These are phyloP conservation scores for Dromius quadrimaculatus DNA, from an alignment of 2,888 invertebrate species.

Conservation along the genomic window DNA sequence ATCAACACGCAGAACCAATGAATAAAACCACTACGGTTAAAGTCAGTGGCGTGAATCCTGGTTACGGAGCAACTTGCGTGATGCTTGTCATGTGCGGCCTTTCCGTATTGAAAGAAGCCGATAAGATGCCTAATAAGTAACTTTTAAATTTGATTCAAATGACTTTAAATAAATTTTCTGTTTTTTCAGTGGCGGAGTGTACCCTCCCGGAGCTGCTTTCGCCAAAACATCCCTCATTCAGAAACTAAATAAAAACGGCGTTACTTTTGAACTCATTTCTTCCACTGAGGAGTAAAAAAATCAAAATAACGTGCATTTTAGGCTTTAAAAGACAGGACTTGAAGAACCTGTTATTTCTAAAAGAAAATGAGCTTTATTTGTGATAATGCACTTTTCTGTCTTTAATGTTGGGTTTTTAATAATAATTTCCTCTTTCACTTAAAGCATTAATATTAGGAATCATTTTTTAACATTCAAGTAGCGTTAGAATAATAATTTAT, in stretches of 20 bases:
- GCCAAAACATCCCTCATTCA: slow-evolving; percentile 82
- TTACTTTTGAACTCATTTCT: slow-evolving; percentile 38
- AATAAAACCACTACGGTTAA: slow-evolving; percentile 75
- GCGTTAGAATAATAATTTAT: too few relatives aligned
- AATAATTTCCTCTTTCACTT: neutral
- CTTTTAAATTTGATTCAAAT: slow-evolving; percentile 55
- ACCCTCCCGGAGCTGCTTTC: slow-evolving; percentile 89
- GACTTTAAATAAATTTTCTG: slow-evolving; percentile 50
- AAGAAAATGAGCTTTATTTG: too few relatives aligned
- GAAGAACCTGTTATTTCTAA: too few relatives aligned
- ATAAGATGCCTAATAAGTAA: slow-evolving; percentile 81
- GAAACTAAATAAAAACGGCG: slow-evolving; percentile 72
- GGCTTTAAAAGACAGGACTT: too few relatives aligned
- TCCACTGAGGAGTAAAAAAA: slow-evolving; percentile 36
- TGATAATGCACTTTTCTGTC: slow-evolving; percentile 12
- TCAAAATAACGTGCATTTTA: too few relatives aligned
- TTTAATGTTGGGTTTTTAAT: neutral
- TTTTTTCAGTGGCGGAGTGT: slow-evolving; percentile 83
- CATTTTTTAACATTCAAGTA: too few relatives aligned
- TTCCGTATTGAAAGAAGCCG: slow-evolving; percentile 79
- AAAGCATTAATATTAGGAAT: slow-evolving; percentile 7
- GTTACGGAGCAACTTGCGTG: slow-evolving; percentile 85
- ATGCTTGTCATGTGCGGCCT: slow-evolving; percentile 80
- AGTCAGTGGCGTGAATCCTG: slow-evolving; percentile 79
- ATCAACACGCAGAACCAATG: slow-evolving; percentile 71